Base-by-base conservation (phyloP, 1,140 invertebrate species). In the Phymastichus coffea region DNA sequence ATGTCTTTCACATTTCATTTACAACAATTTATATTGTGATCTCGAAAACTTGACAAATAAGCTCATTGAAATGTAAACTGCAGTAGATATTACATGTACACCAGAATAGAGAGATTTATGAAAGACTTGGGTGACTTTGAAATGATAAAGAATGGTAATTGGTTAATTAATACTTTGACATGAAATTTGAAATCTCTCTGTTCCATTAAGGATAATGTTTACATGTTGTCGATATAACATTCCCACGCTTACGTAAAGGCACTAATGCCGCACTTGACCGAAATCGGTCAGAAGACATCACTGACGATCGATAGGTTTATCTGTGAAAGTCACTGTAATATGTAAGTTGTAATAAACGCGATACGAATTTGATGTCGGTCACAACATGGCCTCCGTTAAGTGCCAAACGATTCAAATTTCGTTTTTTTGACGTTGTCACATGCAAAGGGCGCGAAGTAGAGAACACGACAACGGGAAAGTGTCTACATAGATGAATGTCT, bases 211-310 rank as follows among this genome's bases (percentile, higher is more conserved):
- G 63, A 71, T 66, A 56, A 75, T 78, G 76, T 80, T 74, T 79
- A 75, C 71, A 73, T 79, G 78, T 78, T 80, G 76, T 79, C 78
- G 72, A 76, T 80, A 80, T 79, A 79, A 77, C 70, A 79, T 75
- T 76, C 69, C 75, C 78, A 80, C 78, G 78, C 78, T 80, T 79
- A 80, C 75, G 78, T 79, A 73, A 79, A 71, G 77, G 77, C 78
- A 80, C 78, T 75, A 74, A 78, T 78, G 78, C 78, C 77, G 78
- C 78, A 80, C 78, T 73, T 70, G 75, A 71, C 74, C 74, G 61
- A 62, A 48, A 69, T 71, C 70, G 71, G 73, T 71, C 70, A 66
- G 69, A 76, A 71, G 68, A 71, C 60, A 70, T 73, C 73, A 77
- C 76, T 75, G 71, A 78, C 74, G 69, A 77, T 73, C 63, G 65